Conservation (phyloP, 2,797 vertebrate genomes). For the Gymnopithys bicolor region DNA sequence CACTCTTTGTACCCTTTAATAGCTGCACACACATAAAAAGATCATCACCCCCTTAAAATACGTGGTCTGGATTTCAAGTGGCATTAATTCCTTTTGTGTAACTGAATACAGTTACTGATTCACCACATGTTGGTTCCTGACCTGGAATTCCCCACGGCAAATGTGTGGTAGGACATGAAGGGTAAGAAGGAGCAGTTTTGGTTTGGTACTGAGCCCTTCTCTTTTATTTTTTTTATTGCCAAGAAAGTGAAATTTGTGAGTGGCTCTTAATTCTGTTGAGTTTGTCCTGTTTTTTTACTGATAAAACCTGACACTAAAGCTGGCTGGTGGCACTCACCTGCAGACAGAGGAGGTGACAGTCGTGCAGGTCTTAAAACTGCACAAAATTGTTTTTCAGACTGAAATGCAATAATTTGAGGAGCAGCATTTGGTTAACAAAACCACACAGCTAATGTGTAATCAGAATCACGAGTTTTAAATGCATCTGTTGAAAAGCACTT, state of each 20-base stretch:
- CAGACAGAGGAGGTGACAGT: background rate
- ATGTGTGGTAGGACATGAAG: background rate
- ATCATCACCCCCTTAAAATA: constrained; percentile 20
- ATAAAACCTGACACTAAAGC: background rate
- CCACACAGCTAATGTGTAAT: background rate
- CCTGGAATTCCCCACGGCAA: background rate
- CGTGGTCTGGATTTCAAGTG: background rate
- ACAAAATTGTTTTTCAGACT: background rate
- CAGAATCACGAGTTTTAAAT: background rate
- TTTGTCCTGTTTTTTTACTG: background rate
- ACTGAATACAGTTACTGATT: background rate
- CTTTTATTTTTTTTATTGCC: no score
- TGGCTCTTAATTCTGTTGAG: background rate
- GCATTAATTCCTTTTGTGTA: constrained; percentile 16
- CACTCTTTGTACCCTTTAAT: constrained; percentile 54
- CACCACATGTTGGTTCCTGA: background rate
- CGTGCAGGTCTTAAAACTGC: background rate
- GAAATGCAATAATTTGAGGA: background rate
- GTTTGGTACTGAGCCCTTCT: background rate
- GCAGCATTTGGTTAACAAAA: background rate
- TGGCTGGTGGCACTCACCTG: background rate
- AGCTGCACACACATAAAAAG: background rate
- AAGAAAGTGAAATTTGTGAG: background rate
- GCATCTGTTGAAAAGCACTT: background rate
- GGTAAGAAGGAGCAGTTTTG: background rate